phyloP scores from a whole-genome alignment of 2,797 vertebrate genomes.

The Alcedo atthis region DNA sequence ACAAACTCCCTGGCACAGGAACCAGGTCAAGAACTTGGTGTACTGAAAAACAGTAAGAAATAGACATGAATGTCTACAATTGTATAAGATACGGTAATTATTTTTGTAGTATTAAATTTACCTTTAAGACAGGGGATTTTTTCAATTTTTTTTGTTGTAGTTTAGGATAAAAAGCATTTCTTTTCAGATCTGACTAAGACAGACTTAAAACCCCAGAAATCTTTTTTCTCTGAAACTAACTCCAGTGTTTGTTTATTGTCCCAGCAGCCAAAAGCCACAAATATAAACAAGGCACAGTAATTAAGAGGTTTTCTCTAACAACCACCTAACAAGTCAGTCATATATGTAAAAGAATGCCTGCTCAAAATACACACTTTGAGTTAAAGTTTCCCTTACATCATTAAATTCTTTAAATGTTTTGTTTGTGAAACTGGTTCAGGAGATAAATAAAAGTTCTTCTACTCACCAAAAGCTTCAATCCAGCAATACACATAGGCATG shows the following conservation, averaged over 20 bases:
- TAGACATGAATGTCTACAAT: not conserved
- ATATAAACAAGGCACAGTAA: not conserved
- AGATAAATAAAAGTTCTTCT: conserved; percentile 57
- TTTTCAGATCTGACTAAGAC: not conserved
- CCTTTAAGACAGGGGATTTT: not conserved
- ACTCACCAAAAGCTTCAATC: conserved; percentile 66
- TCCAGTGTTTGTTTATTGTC: not conserved
- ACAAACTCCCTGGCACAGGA: not conserved
- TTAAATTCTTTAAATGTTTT: not conserved
- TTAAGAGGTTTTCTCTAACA: not conserved
- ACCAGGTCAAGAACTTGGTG: not conserved
- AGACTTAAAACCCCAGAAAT: not conserved
- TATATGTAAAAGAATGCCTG: not conserved
- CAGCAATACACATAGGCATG: conserved; percentile 64
- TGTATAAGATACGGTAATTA: not conserved
- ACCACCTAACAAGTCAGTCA: not conserved
- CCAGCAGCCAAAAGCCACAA: not conserved
- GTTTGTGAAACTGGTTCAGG: conserved; percentile 15
- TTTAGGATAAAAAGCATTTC: not conserved
- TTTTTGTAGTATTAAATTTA: not conserved
- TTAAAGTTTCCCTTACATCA: not conserved
- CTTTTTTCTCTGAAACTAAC: not conserved
- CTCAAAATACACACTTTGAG: not conserved
- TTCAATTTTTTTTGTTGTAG: not conserved
- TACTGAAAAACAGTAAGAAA: not conserved